Conservation (phyloP, 2,797 vertebrate species). For the Bufotes viridis region DNA sequence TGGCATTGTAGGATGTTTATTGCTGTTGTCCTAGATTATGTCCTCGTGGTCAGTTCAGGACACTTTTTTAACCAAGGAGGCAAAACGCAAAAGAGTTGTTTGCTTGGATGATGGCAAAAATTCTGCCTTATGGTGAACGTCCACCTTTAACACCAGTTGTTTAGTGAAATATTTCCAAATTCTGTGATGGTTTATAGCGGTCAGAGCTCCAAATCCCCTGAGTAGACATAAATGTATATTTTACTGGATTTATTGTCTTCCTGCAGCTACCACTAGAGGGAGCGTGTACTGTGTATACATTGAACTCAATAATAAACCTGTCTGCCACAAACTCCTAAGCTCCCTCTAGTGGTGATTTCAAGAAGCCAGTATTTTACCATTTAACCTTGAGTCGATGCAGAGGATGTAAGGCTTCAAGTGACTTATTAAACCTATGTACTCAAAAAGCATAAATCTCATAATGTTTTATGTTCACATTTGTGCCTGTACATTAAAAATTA, state of each 20-base stretch:
- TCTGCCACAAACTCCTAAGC: no score
- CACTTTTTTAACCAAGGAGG: not conserved
- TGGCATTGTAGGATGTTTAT: not conserved
- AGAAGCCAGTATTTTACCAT: no score
- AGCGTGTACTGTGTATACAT: not conserved
- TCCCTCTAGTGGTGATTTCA: no score
- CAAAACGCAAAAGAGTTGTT: not conserved
- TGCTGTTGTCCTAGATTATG: not conserved
- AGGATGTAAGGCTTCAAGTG: no score
- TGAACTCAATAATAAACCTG: no score
- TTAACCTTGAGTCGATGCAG: no score
- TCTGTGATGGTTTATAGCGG: not conserved
- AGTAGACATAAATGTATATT: not conserved
- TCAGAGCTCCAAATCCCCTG: not conserved
- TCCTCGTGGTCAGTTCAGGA: not conserved
- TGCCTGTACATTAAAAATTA: no score
- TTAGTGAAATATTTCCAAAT: not conserved
- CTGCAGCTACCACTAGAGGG: not conserved
- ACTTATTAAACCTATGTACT: no score
- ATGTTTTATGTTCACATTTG: no score
- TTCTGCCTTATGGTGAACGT: not conserved
- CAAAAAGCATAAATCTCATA: no score
- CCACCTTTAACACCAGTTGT: not conserved
- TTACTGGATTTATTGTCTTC: no score
- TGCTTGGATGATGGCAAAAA: not conserved